phyloP scores from a whole-genome alignment of 2,797 vertebrate species.

The Microtus agrestis region DNA sequence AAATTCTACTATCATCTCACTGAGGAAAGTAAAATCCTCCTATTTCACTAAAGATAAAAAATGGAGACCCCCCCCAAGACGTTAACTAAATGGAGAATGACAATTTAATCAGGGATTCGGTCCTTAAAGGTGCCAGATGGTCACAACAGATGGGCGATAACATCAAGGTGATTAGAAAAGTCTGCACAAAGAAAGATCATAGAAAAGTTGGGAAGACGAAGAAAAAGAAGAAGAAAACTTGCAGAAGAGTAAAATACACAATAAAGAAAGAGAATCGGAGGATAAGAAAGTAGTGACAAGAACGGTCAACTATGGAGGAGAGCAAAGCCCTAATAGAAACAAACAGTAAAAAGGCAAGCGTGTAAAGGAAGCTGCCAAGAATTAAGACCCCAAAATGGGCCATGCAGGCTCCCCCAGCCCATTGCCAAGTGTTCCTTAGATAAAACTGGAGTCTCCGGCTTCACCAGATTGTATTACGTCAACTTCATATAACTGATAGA shows the following conservation, averaged over 20 bases:
- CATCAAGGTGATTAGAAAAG: conserved; percentile 53
- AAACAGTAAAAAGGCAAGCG: background rate
- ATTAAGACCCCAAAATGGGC: background rate
- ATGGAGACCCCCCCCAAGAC: background rate
- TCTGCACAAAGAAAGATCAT: background rate
- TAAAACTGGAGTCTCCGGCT: background rate
- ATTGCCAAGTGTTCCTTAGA: background rate
- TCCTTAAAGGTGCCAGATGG: conserved; percentile 55
- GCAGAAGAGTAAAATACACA: background rate
- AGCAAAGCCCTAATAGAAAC: background rate
- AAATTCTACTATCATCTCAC: conserved; percentile 6
- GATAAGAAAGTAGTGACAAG: background rate
- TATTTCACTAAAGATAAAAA: conserved; percentile 53
- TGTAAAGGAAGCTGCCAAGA: background rate
- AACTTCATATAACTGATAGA: background rate
- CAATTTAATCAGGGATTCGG: background rate
- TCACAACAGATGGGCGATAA: conserved; percentile 39
- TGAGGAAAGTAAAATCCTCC: conserved; percentile 10
- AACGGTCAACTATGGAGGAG: background rate
- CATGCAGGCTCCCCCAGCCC: background rate
- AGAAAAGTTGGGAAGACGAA: conserved; percentile 32
- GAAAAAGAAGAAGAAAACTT: conserved; percentile 33
- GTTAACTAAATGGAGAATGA: conserved; percentile 9
- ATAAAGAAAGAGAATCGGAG: background rate
- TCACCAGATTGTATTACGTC: background rate